A percentile compares a stretch with the other conserved stretches of the same genome.
Conservation (phyloP, 2,797 vertebrate species). For the Anomalospiza imberbis region DNA sequence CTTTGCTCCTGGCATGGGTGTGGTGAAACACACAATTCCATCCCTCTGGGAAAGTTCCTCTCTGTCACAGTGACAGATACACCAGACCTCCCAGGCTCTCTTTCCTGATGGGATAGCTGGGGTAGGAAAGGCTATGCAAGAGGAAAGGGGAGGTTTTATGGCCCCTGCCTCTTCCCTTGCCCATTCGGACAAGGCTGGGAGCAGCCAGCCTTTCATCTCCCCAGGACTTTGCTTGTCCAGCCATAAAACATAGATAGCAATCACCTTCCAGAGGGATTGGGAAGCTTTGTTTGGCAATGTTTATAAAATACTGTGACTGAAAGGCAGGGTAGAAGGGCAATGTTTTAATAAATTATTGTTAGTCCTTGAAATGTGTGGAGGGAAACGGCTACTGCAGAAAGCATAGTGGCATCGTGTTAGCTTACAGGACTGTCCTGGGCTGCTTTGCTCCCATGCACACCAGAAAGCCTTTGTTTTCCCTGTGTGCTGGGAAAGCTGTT, state of each 20-base stretch:
- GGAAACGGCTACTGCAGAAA: not conserved
- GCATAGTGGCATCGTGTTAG: not conserved
- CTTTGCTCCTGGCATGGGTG: not conserved
- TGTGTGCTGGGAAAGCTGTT: not conserved
- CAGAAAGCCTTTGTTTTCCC: not conserved
- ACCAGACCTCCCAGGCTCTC: not conserved
- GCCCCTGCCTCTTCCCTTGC: not conserved
- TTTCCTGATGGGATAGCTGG: not conserved
- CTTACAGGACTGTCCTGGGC: not conserved
- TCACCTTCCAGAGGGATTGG: not conserved
- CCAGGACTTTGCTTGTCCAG: not conserved
- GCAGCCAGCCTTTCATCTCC: not conserved
- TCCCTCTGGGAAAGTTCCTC: not conserved
- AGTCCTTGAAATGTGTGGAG: not conserved
- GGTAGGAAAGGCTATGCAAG: not conserved
- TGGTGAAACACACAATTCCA: not conserved
- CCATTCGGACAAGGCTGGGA: not conserved
- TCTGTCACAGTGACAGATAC: not conserved
- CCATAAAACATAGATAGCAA: not conserved
- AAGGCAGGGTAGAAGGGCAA: not conserved
- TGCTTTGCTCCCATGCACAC: accelerated
- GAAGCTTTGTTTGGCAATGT: not conserved
- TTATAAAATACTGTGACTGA: not conserved
- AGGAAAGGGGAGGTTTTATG: not conserved
- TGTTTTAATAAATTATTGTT: not conserved